Evolutionary conservation across 2,113 vertebrate genomes (phyloP).

Genomic region (Suncus etruscus): DNA sequence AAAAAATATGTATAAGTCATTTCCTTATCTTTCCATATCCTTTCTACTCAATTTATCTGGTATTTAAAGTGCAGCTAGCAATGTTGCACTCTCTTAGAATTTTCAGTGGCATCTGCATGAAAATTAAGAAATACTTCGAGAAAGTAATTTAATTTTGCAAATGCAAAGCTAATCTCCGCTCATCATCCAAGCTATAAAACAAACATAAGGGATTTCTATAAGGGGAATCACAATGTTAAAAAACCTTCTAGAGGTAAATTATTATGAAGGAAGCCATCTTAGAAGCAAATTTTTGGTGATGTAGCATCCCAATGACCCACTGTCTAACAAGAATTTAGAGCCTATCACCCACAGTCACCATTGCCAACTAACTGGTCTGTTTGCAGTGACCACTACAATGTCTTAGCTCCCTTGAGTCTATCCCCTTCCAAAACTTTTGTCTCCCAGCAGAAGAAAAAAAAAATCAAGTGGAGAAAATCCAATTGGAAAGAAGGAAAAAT

Average conservation of each 20-base stretch:
- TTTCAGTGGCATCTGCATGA: conserved; percentile 80
- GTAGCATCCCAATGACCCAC: background rate
- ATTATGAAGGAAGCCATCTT: conserved; percentile 61
- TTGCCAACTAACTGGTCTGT: background rate
- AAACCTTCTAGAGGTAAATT: conserved; percentile 64
- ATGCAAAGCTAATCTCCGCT: conserved; percentile 76
- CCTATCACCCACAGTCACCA: no score
- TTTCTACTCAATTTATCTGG: conserved; percentile 63
- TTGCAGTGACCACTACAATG: background rate
- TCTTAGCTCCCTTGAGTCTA: background rate
- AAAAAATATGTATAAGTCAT: conserved; percentile 66
- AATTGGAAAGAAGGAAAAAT: background rate
- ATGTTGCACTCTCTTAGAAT: conserved; percentile 66
- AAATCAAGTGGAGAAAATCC: conserved; percentile 54
- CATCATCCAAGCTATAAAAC: conserved; percentile 78
- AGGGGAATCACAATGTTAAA: conserved; percentile 57
- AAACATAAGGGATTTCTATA: conserved; percentile 76
- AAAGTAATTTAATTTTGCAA: conserved; percentile 83
- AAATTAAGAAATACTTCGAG: conserved; percentile 81
- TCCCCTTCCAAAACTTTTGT: background rate
- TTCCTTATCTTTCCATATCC: conserved; percentile 43
- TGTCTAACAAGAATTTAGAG: background rate
- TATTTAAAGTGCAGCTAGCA: conserved; percentile 81
- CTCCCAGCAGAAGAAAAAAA: conserved; percentile 50
- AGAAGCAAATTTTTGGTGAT: background rate